phyloP scores from a whole-genome alignment of 2,797 vertebrate genomes.

The Nannoperca australis region DNA sequence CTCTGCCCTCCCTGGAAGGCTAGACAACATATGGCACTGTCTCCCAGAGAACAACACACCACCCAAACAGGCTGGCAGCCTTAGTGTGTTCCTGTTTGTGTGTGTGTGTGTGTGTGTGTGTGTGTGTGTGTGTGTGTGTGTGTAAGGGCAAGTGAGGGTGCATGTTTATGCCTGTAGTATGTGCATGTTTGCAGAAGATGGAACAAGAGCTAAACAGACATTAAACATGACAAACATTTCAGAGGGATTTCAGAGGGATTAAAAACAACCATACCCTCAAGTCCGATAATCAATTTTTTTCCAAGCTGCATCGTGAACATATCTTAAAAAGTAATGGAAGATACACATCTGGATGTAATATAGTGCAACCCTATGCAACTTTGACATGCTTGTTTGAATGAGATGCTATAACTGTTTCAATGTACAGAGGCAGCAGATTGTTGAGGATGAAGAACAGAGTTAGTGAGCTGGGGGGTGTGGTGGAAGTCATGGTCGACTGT shows the following conservation, averaged over 20 bases:
- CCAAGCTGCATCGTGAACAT: slow-evolving; percentile 34
- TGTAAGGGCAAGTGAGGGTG: slow-evolving; percentile 19
- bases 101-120: slow-evolving; percentile 46
- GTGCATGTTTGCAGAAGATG: slow-evolving; percentile 51
- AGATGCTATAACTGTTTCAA: slow-evolving; percentile 37
- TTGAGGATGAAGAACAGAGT: slow-evolving; percentile 49
- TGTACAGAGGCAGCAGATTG: slow-evolving; percentile 43
- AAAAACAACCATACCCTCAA: slow-evolving; percentile 38
- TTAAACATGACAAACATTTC: slow-evolving; percentile 41
- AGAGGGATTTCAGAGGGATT: slow-evolving; percentile 22
- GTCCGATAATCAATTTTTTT: slow-evolving; percentile 14
- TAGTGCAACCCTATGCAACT: slow-evolving; percentile 20
- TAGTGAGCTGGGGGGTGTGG: slow-evolving; percentile 35
- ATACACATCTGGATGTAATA: slow-evolving; percentile 34
- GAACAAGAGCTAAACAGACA: slow-evolving; percentile 31
- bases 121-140: slow-evolving; percentile 47
- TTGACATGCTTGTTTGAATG: slow-evolving; percentile 28
- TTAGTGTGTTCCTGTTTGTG: slow-evolving; percentile 28
- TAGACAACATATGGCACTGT: slow-evolving; percentile 88
- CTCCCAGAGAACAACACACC: slow-evolving; percentile 84
- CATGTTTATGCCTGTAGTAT: slow-evolving; percentile 36
- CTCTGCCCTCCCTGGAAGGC: slow-evolving; percentile 73
- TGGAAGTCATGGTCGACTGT: slow-evolving; percentile 70
- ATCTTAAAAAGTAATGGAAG: slow-evolving; percentile 6
- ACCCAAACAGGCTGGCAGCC: slow-evolving; percentile 79